Percentiles rank a stretch among this genome's conserved stretches.
Evolutionary conservation across 2,888 invertebrate species (phyloP).

Genomic region (Scaptomyza polygonia): DNA sequence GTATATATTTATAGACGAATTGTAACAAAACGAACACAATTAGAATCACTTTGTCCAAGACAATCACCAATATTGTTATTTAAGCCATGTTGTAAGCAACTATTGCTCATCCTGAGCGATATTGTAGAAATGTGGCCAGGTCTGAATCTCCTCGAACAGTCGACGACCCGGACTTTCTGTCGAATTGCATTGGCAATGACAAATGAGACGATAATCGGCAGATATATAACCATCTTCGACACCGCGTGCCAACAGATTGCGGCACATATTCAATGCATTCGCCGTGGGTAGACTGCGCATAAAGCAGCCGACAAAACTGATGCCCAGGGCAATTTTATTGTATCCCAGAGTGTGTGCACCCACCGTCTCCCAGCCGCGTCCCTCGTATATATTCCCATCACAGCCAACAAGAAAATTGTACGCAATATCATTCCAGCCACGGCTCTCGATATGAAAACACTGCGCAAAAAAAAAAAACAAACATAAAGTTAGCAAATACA

Average conservation of each 20-base stretch:
- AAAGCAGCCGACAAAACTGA: slow-evolving; percentile 86
- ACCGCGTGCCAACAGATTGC: slow-evolving; percentile 84
- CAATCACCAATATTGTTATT: slow-evolving; percentile 20
- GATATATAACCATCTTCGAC: slow-evolving; percentile 84
- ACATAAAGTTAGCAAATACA: background rate
- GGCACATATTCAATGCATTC: slow-evolving; percentile 84
- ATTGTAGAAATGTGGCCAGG: slow-evolving; percentile 85
- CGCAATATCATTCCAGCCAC: slow-evolving; percentile 85
- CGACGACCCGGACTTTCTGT: slow-evolving; percentile 86
- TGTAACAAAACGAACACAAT: slow-evolving; percentile 19
- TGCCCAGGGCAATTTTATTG: slow-evolving; percentile 85
- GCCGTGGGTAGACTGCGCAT: slow-evolving; percentile 84
- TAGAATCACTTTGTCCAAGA: slow-evolving; percentile 26
- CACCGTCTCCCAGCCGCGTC: slow-evolving; percentile 86
- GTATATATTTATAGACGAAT: slow-evolving; percentile 5
- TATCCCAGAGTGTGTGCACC: slow-evolving; percentile 86
- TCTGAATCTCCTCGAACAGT: slow-evolving; percentile 85
- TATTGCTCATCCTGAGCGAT: slow-evolving; percentile 56
- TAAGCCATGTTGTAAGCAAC: slow-evolving; percentile 19
- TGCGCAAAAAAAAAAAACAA: slow-evolving; percentile 38
- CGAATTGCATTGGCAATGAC: slow-evolving; percentile 85
- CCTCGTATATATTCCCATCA: slow-evolving; percentile 86
- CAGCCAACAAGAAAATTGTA: slow-evolving; percentile 86
- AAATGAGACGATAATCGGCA: slow-evolving; percentile 85
- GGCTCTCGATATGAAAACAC: slow-evolving; percentile 85